Conservation (phyloP, 2,797 vertebrate genomes). For the Anableps anableps region DNA sequence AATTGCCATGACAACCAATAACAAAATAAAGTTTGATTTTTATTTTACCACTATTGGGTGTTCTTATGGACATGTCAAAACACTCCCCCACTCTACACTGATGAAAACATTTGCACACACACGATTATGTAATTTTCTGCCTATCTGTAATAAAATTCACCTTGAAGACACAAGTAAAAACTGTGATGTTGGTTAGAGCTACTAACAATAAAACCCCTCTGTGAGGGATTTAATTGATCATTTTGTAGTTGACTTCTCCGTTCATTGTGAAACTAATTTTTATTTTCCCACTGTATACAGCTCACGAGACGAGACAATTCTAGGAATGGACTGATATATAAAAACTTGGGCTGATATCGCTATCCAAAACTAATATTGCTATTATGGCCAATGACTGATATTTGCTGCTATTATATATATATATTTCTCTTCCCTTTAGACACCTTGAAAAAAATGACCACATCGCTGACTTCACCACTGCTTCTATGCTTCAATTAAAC, state of each 20-base stretch:
- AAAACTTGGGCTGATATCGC: too few species aligned
- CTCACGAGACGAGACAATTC: too few species aligned
- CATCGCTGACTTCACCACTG: too few species aligned
- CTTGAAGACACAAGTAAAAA: constrained; percentile 54
- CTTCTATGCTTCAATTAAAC: too few species aligned
- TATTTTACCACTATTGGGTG: background rate
- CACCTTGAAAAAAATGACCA: too few species aligned
- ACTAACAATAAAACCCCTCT: constrained; percentile 38
- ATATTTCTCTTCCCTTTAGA: too few species aligned
- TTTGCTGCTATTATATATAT: too few species aligned
- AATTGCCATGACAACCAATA: constrained; percentile 1
- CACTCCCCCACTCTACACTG: background rate
- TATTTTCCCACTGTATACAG: too few species aligned
- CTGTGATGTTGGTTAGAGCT: constrained; percentile 42
- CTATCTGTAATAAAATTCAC: constrained; percentile 44
- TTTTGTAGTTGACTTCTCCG: constrained; percentile 57
- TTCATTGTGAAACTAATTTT: too few species aligned
- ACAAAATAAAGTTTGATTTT: background rate
- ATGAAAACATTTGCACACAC: constrained; percentile 42
- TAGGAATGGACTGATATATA: too few species aligned
- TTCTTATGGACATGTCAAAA: background rate
- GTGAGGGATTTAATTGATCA: constrained; percentile 35
- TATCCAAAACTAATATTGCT: too few species aligned
- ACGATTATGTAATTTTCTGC: constrained; percentile 48
- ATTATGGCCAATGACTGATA: too few species aligned